These are phyloP conservation scores for Oreortyx pictus DNA, from an alignment of 2,797 vertebrate species.

Conservation along the genomic window DNA sequence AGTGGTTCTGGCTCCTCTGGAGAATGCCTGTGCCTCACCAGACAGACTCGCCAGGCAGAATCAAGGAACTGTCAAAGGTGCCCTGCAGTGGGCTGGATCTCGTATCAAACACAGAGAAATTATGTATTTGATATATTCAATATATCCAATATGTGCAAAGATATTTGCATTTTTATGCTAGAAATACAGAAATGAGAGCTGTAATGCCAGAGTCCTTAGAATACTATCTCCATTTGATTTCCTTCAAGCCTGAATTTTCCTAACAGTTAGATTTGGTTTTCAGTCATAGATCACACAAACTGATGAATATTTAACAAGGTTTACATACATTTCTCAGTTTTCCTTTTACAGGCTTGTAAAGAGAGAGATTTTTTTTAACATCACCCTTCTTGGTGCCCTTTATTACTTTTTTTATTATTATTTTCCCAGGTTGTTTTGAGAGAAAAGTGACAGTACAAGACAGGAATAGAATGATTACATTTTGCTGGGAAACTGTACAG, in stretches of 20 bases:
- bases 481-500: conserved; percentile 29
- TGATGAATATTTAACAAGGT: conserved; percentile 54
- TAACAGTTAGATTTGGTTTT: conserved; percentile 14
- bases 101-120: neutral
- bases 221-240: conserved; percentile 7
- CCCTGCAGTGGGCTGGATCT: neutral
- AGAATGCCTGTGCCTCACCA: neutral
- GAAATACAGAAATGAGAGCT: conserved; percentile 24
- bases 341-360: neutral
- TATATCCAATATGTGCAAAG: neutral
- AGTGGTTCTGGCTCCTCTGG: neutral
- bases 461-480: conserved; percentile 17
- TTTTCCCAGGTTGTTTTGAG: conserved; percentile 21
- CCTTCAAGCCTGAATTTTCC: neutral
- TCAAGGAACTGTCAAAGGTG: rapidly evolving
- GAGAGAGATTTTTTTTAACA: neutral
- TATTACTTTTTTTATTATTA: conserved; percentile 31
- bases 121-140: neutral
- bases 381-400: conserved; percentile 39
- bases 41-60: neutral
- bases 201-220: neutral
- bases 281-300: neutral
- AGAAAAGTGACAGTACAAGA: neutral
- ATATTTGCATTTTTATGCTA: neutral
- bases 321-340: neutral